A percentile compares a stretch with the other conserved stretches of the same genome.
These are phyloP conservation scores for Manacus vitellinus DNA, from an alignment of 2,113 vertebrate species.

Conservation along the genomic window DNA sequence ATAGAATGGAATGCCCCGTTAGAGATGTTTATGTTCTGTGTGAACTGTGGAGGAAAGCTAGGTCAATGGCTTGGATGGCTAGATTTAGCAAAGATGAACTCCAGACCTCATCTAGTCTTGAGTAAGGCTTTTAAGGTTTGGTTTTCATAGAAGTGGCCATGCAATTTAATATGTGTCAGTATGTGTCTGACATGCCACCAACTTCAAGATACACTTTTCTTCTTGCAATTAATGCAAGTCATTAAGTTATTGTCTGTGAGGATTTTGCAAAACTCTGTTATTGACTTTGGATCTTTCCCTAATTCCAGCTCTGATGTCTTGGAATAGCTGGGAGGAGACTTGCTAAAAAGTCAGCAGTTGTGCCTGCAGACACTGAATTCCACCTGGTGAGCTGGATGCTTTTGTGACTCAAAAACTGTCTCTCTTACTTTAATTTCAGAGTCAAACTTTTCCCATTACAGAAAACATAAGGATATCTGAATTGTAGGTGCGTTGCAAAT, in stretches of 20 bases:
- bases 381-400: not conserved
- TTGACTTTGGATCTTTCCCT: not conserved
- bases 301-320: not conserved
- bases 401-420: not conserved
- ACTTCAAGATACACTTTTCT: not conserved
- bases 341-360: not conserved
- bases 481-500: not conserved
- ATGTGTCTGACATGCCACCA: not conserved
- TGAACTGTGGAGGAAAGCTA: not conserved
- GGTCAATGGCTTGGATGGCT: not conserved
- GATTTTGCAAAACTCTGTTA: not conserved
- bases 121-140: not conserved
- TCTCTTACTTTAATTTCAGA: not conserved
- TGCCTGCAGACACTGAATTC: not conserved
- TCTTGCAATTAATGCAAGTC: not conserved
- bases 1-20: not conserved
- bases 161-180: not conserved
- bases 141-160: not conserved
- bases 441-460: not conserved
- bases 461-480: not conserved
- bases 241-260: not conserved
- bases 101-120: not conserved
- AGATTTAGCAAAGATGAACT: not conserved
- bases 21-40: not conserved
- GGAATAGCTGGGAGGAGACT: rapidly evolving